These are phyloP conservation scores for Pipistrellus kuhlii DNA, from an alignment of 2,797 vertebrate genomes.

Conservation along the genomic window DNA sequence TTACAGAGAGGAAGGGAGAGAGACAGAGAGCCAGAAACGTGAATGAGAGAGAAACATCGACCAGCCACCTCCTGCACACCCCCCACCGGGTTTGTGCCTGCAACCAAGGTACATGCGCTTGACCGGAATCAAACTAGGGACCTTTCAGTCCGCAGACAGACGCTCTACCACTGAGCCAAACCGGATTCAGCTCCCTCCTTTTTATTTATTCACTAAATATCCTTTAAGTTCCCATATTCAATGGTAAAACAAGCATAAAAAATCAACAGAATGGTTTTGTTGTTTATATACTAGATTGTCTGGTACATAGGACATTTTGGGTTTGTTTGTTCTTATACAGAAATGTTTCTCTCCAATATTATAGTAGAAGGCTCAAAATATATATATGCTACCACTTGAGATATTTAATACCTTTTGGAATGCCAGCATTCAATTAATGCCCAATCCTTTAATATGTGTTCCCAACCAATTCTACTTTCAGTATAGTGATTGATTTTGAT, in stretches of 20 bases:
- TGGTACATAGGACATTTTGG: neutral
- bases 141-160: too few species aligned
- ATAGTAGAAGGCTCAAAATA: neutral
- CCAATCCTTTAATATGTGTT: constrained; percentile 26
- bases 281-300: neutral
- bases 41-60: too few species aligned
- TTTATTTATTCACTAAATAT: constrained; percentile 44
- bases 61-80: too few species aligned
- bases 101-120: too few species aligned
- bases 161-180: too few species aligned
- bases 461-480: constrained; percentile 8
- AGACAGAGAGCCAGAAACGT: too few species aligned
- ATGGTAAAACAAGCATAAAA: neutral
- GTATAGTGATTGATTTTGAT: neutral
- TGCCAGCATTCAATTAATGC: neutral
- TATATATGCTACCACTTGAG: neutral
- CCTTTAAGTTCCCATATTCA: neutral
- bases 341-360: neutral
- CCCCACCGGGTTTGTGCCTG: too few species aligned
- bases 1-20: too few species aligned
- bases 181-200: neutral
- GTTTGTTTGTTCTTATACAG: neutral
- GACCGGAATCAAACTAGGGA: too few species aligned
- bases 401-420: neutral
- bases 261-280: neutral